Evolutionary conservation across 2,797 vertebrate species (phyloP).

Genomic region (Echeneis naucrates): DNA sequence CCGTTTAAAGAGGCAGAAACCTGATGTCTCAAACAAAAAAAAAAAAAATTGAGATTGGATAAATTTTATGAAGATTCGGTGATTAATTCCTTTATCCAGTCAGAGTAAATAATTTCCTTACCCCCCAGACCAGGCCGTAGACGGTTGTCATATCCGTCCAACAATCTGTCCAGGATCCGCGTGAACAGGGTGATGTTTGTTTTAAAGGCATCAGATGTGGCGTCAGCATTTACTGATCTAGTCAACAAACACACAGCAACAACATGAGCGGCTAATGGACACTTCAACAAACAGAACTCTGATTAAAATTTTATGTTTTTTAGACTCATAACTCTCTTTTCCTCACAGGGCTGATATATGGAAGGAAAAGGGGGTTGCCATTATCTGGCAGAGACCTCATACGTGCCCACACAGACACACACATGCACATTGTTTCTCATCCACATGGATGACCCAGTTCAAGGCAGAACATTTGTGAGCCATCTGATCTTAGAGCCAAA

Average conservation of each 20-base stretch:
- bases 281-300: constrained; percentile 14
- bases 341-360: constrained; percentile 34
- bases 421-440: constrained; percentile 44
- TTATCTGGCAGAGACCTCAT: constrained; percentile 43
- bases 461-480: constrained; percentile 62
- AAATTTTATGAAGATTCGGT: background rate
- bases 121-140: constrained; percentile 97
- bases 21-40: constrained; percentile 27
- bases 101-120: constrained; percentile 76
- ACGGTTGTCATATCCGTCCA: constrained; percentile 98
- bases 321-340: constrained; percentile 23
- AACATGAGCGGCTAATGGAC: constrained; percentile 19
- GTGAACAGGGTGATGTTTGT: constrained; percentile 99
- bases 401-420: constrained; percentile 49
- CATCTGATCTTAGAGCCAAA: constrained; percentile 74
- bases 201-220: constrained; percentile 92
- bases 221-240: constrained; percentile 89
- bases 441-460: constrained; percentile 73
- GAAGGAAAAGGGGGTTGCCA: constrained; percentile 35
- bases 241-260: constrained; percentile 60
- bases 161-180: constrained; percentile 96
- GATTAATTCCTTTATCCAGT: background rate
- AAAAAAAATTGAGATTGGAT: constrained; percentile 18
- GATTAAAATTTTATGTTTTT: constrained; percentile 32
- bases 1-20: constrained; percentile 5